Percentiles rank a stretch among this genome's conserved stretches.
phyloP scores from a whole-genome alignment of 2,888 invertebrate genomes.

The Steromphala cineraria region DNA sequence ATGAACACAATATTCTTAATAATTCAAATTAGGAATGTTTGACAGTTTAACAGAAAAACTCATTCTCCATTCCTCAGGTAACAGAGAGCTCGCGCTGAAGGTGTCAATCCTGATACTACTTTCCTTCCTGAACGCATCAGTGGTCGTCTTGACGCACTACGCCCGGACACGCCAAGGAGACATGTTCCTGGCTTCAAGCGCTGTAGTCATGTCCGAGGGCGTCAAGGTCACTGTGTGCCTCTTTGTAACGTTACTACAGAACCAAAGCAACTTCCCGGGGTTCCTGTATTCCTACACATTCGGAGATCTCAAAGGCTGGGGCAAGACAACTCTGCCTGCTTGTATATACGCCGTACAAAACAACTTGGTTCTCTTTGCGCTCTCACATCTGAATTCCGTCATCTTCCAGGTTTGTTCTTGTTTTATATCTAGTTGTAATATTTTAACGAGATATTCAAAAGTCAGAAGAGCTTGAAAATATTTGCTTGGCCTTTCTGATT shows the following conservation, averaged over 20 bases:
- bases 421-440: not conserved
- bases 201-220: constrained; percentile 26
- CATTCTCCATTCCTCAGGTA: no score
- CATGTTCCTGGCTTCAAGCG: constrained; percentile 24
- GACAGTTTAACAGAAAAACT: no score
- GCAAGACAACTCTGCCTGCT: not conserved
- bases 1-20: no score
- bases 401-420: not conserved
- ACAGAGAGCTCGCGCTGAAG: not conserved
- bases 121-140: not conserved
- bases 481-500: no score
- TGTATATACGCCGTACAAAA: not conserved
- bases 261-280: not conserved
- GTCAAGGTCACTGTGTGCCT: constrained; percentile 18
- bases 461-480: no score
- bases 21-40: no score
- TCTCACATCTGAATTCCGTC: not conserved
- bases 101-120: not conserved
- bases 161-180: constrained; percentile 25
- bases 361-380: not conserved
- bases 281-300: not conserved
- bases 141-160: constrained; percentile 20
- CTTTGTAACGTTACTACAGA: constrained; percentile 3
- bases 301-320: constrained; percentile 1
- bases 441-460: no score